These are phyloP conservation scores for Rhinatrema bivittatum DNA, from an alignment of 2,797 vertebrate species.

Conservation along the genomic window DNA sequence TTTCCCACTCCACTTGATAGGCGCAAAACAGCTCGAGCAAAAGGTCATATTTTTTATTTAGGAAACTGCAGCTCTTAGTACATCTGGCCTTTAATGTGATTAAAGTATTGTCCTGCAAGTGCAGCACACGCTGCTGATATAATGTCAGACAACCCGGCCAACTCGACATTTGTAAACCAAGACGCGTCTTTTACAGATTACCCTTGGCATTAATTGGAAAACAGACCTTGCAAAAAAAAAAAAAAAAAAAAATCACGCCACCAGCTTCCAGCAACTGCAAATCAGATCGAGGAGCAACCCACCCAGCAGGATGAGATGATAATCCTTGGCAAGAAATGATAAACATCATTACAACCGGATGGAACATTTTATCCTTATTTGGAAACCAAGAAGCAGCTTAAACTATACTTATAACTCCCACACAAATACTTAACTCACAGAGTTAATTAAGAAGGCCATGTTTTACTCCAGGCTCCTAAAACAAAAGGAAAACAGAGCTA, in stretches of 20 bases:
- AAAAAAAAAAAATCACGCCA: constrained; percentile 1
- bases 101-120: no score
- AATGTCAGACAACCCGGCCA: no score
- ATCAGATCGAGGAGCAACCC: constrained; percentile 1
- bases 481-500: no score
- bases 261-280: background rate
- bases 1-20: no score
- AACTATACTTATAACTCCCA: constrained; percentile 6
- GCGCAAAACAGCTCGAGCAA: no score
- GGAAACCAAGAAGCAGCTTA: constrained; percentile 7
- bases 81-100: no score
- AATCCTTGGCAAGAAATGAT: constrained; percentile 16
- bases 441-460: background rate
- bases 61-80: no score
- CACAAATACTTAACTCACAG: background rate
- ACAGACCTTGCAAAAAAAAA: constrained; percentile 12
- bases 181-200: constrained; percentile 16
- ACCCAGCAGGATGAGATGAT: constrained; percentile 4
- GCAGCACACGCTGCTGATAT: no score
- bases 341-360: background rate
- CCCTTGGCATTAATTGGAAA: background rate
- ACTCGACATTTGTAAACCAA: no score
- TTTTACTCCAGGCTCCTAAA: background rate
- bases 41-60: no score
- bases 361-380: constrained; percentile 17